Base-by-base conservation (phyloP, 1,140 invertebrate genomes). In the Stegodyphus mimosarum region DNA sequence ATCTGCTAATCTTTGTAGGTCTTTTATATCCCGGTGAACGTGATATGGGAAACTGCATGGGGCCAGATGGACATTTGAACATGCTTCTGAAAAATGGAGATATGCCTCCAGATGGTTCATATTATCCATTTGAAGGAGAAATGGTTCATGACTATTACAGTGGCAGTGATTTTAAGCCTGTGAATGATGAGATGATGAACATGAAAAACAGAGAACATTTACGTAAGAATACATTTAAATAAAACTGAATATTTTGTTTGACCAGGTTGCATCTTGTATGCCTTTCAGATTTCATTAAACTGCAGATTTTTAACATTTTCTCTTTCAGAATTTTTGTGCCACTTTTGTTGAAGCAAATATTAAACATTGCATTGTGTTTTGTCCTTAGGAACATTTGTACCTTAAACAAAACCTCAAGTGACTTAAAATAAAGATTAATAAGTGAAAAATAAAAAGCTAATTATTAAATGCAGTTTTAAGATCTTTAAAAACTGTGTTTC, bases 131-230 rank as follows among this genome's bases (percentile, higher is more conserved):
- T 78, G 84, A 88, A 50, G 86, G 83, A 11, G 75, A 86, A 60
- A 79, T 87, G 70, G 83, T 84, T 6, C 88, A 88, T 84, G 87
- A 78, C 33, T 89, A 88, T 51, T 78, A 87, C 6, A 84, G 86
- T 80, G 69, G 84, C 3, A 87, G 88, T 76, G 88, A 88, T 18
- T 89, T 87, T 74, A 88, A 89, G 63, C 88, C 86, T 64, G 72
- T 89, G 53, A 83, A 88, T 69, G 87, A 88, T 55, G 88, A 88
- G 7, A 87, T 86, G 71, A 88, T 86, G 86, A 88, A 88, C 80
- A 74, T 88, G 70, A 88, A 86, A 18, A 87, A 88, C 15, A 87
- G 88, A 64, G 88, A 89, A 76, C 80, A 88, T 76, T 49, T 88
- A 48, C 84, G 88, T 88, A 87, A 88, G 88, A 86, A 49, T 76